A percentile compares a stretch with the other conserved stretches of the same genome.
Evolutionary conservation across 2,888 invertebrate species (phyloP).

Genomic region (Euplagia quadripunctaria): DNA sequence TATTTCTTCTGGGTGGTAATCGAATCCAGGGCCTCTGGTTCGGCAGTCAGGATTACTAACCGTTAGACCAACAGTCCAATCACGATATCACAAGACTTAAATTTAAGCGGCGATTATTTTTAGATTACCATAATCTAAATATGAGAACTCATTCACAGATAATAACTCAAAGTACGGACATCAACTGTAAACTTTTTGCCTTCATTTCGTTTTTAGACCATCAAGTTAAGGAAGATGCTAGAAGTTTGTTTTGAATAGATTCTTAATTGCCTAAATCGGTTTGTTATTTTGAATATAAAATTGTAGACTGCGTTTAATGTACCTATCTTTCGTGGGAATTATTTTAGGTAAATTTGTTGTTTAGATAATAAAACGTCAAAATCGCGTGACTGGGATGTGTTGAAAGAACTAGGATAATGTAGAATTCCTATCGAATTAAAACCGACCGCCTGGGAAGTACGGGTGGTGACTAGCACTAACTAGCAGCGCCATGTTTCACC

Average conservation of each 20-base stretch:
- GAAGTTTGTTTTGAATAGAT: neutral
- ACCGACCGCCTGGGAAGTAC: no score
- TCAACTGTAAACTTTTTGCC: neutral
- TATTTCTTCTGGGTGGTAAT: no score
- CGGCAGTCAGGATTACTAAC: no score
- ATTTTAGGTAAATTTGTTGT: neutral
- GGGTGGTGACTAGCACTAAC: no score
- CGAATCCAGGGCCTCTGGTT: no score
- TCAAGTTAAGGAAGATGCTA: neutral
- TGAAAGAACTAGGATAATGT: neutral
- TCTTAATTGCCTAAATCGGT: neutral
- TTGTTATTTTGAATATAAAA: neutral
- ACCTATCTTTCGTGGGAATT: neutral
- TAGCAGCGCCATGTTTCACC: no score
- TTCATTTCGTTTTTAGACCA: neutral
- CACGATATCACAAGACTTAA: neutral
- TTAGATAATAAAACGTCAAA: neutral
- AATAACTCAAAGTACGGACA: neutral
- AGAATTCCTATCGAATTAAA: no score
- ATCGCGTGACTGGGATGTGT: neutral
- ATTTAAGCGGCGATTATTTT: neutral
- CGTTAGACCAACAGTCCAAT: no score
- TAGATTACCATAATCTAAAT: neutral
- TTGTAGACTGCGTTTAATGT: neutral
- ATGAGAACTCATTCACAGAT: neutral